Conservation (phyloP, 2,113 vertebrate species). For the Chaetops frenatus region DNA sequence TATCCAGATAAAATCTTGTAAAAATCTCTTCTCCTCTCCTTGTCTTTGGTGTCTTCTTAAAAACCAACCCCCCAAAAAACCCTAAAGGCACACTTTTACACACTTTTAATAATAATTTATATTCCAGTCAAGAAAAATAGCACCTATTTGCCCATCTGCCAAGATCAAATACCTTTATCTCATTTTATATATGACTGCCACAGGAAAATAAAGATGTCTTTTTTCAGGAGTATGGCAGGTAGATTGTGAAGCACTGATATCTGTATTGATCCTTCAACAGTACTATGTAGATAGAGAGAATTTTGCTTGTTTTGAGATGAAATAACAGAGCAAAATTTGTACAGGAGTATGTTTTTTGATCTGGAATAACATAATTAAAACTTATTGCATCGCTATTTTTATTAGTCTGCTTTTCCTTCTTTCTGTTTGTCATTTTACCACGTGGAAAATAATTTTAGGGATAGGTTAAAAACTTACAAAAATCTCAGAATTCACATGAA, state of each 20-base stretch:
- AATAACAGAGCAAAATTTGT: neutral
- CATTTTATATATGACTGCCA: neutral
- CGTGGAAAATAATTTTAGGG: neutral
- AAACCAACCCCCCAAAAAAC: neutral
- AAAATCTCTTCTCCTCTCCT: neutral
- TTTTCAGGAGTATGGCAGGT: neutral
- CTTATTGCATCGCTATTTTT: neutral
- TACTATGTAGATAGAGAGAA: neutral
- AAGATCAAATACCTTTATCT: slow-evolving; percentile 5
- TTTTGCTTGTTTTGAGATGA: neutral
- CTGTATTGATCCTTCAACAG: neutral
- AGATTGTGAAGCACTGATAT: neutral
- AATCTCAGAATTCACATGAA: neutral
- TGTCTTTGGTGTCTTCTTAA: neutral
- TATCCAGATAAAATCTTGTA: neutral
- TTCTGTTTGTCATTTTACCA: neutral
- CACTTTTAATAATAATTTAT: neutral
- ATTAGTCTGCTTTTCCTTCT: neutral
- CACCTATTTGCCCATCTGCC: neutral
- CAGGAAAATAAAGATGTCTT: neutral
- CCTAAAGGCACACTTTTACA: neutral
- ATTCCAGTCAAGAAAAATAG: neutral
- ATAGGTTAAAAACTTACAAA: neutral
- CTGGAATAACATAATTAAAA: neutral
- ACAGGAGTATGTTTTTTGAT: neutral